Base-by-base conservation (phyloP, 2,797 vertebrate genomes). In the Spinus pinus region DNA sequence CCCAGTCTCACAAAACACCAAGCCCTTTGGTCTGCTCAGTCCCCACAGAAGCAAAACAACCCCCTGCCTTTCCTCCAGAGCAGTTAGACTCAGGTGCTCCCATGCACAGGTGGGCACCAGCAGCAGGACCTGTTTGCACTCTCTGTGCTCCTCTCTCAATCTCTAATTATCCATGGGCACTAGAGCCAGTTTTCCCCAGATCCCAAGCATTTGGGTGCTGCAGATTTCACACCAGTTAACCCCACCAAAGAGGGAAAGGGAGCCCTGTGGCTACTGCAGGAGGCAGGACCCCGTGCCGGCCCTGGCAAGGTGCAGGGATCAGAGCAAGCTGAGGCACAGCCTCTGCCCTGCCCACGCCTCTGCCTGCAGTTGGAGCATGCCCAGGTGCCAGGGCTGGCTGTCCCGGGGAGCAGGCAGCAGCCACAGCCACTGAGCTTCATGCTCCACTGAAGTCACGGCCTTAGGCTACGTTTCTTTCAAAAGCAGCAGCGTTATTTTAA, bases 391-490 rank as follows among this genome's bases (percentile, higher is more conserved):
- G 57, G 5, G 2, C 33, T 54, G 79, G 73, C 66, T 17, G 79
- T 78, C 42, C 93, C 27, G 31, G 27, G 30, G 75, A 88, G 89
- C n/a, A 82, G 77, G 41, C 70, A 42, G 10, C 60, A 89, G 74
- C 74, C 92, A 9, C 64, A 87, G 70, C 74, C 93, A 6, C n/a
- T 65, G 53, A 70, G 89, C 58, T 42, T 66, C 54, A 66, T 49
- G 57, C 89, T 86, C 49, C 41, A 5, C 47, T 49, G 37, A 31
- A 93, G 33, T 79, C 58, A 23, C 17, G 5, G 23, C 91, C 87
- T 88, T 33, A 56, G 89, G 95, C 95, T 73, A 81, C 5, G 1
- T 7, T 80, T 69, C 82, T 69, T 85, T 72, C 81, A 86, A 88
- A 94, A 75, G 75, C 31, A 1, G 89, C 49, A 53, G 82, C 47